These are phyloP conservation scores for Pachyseris speciosa DNA, from an alignment of 64 coral and sea anemone species.

Conservation along the genomic window DNA sequence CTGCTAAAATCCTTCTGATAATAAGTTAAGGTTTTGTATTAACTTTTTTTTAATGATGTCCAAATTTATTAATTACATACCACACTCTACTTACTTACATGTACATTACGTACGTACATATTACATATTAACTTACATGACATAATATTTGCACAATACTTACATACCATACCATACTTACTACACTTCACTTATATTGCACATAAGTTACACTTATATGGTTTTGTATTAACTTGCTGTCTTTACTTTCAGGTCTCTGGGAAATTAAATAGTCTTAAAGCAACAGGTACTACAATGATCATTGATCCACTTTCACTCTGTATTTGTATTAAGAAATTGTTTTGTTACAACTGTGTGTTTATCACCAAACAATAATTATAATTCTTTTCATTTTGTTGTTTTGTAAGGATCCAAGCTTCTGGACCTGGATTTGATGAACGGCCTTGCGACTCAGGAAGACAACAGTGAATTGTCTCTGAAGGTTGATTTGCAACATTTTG, in stretches of 20 bases:
- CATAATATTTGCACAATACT: too few species aligned
- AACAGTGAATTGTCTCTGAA: conserved; percentile 75
- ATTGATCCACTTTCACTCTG: background rate
- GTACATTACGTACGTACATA: too few species aligned
- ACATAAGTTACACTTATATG: too few species aligned
- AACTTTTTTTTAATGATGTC: too few species aligned
- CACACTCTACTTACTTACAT: too few species aligned
- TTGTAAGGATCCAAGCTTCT: conserved; percentile 66
- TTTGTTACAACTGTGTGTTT: background rate
- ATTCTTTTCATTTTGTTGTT: background rate
- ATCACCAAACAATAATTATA: background rate
- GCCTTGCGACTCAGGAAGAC: background rate
- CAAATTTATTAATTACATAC: too few species aligned
- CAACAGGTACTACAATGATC: background rate
- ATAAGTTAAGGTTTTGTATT: too few species aligned
- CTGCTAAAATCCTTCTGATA: too few species aligned
- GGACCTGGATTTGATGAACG: conserved; percentile 71
- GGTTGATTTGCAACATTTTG: conserved; percentile 87
- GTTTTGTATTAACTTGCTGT: background rate
- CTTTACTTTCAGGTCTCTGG: background rate
- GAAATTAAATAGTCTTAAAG: background rate
- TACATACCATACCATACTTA: too few species aligned
- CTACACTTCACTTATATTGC: too few species aligned
- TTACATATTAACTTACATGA: too few species aligned
- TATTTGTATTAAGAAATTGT: background rate